phyloP scores from a whole-genome alignment of 2,888 invertebrate species.

The Trypoxylon attenuatum region DNA sequence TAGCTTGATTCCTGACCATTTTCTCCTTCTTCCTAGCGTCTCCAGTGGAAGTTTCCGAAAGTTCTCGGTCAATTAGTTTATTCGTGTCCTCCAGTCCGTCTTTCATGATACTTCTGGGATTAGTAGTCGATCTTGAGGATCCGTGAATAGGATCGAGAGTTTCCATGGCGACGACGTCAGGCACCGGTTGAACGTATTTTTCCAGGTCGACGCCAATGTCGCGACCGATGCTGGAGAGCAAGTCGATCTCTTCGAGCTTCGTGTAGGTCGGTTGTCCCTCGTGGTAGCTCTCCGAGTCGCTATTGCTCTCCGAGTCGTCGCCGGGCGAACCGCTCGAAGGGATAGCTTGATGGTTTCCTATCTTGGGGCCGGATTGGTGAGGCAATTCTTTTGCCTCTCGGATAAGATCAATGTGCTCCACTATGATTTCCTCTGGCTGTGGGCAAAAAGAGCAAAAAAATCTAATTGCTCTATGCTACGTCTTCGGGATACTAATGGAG shows the following conservation, averaged over 20 bases:
- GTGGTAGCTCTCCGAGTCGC: constrained; percentile 53
- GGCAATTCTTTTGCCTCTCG: constrained; percentile 67
- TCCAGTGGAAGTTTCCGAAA: constrained; percentile 68
- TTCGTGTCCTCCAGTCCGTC: constrained; percentile 62
- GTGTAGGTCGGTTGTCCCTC: constrained; percentile 63
- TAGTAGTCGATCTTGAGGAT: constrained; percentile 29
- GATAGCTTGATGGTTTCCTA: constrained; percentile 52
- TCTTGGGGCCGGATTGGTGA: constrained; percentile 54
- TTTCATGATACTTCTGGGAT: constrained; percentile 30
- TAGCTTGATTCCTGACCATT: constrained; percentile 74
- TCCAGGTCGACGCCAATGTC: constrained; percentile 69
- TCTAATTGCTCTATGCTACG: too few species aligned
- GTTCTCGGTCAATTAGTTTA: constrained; percentile 64
- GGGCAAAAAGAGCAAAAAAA: too few species aligned
- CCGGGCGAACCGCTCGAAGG: constrained; percentile 39
- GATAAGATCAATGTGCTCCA: constrained; percentile 69
- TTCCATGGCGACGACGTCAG: constrained; percentile 72
- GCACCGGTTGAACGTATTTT: constrained; percentile 70
- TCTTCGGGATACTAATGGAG: too few species aligned
- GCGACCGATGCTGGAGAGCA: constrained; percentile 69
- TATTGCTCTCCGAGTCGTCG: constrained; percentile 55
- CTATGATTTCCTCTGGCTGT: constrained; percentile 58
- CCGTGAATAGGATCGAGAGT: constrained; percentile 39
- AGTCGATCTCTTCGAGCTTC: constrained; percentile 69
- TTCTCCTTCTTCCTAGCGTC: constrained; percentile 77